Conservation (phyloP, 2,113 vertebrate genomes). For the Loxodonta africana region DNA sequence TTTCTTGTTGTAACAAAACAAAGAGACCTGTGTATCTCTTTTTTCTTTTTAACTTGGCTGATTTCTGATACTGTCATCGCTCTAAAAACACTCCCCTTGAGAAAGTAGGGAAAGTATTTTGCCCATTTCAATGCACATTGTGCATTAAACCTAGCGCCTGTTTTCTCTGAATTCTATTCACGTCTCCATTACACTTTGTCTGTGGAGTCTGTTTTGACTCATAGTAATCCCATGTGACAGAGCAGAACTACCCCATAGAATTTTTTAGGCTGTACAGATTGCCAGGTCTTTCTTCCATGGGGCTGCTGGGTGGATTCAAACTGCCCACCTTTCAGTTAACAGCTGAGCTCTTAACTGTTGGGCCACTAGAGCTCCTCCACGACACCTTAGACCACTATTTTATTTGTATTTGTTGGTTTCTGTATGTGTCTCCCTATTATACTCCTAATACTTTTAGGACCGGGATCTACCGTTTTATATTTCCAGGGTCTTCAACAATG, state of each 20-base stretch:
- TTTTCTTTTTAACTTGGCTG: background rate
- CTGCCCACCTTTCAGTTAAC: background rate
- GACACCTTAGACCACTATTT: background rate
- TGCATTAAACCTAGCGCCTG: background rate
- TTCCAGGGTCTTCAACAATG: background rate
- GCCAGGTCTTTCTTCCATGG: no score
- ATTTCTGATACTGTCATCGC: background rate
- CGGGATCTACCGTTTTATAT: background rate
- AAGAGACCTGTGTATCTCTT: background rate
- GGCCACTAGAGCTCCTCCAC: background rate
- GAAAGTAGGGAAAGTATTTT: background rate
- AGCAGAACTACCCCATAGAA: no score
- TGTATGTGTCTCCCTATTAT: background rate
- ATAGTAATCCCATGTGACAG: no score
- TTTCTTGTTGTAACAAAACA: background rate
- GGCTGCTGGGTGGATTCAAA: background rate
- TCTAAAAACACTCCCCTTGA: background rate
- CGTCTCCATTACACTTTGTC: background rate
- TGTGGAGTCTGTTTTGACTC: no score
- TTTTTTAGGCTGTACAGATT: no score
- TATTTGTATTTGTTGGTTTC: background rate
- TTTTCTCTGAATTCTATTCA: background rate
- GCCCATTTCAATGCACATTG: background rate
- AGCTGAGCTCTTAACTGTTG: background rate
- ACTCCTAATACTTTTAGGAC: background rate